Base-by-base conservation (phyloP, 2,797 vertebrate genomes). In the Smutsia temminckii region DNA sequence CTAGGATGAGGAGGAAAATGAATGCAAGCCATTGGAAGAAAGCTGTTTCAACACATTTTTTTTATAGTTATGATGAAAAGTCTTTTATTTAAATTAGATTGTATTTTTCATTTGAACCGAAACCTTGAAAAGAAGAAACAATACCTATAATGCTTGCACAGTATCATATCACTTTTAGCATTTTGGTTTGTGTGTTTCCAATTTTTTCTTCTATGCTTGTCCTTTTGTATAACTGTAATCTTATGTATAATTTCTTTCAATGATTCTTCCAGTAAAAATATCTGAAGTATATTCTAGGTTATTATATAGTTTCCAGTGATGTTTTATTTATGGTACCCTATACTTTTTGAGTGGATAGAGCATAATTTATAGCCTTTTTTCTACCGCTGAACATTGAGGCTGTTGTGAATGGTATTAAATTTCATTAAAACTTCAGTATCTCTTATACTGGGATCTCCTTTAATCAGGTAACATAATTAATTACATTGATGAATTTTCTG, bases 21-120 rank as follows among this genome's bases (percentile, higher is more conserved):
- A 85, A 72, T 32, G n/a, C 20, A 32, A 37, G 17, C 68, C 40
- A 29, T 89, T n/a, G 89, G 57, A 89, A 94, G 37, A 85, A 86
- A 89, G 85, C 40, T 55, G 14, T 32, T 92, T 74, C 8, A 64
- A 32, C 53, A 63, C 53, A 79, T 78, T 90, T 94, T 90, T 94
- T 66, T 86, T 75, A 75, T 59, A 57, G 49, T 81, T 91, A 66
- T 71, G 59, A 91, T 78, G 42, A 93, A 88, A 92, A 95, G 69
- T 2, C 20, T 89, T 84, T 25, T 81, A 72, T 90, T 84, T 84
- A 77, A 18, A 80, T 85, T 57, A 87, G 49, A 79, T 69, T 94
- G 34, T 85, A 85, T 69, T 87, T 96, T 96, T 92, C 23, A 81
- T 92, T 79, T 91, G 68, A 91, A 93, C 46, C 9, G 74, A 90